Evolutionary conservation across 1,140 invertebrate genomes (phyloP), one percentile per base, ranked within the genome.

Genomic region (Papilio dardanus): DNA sequence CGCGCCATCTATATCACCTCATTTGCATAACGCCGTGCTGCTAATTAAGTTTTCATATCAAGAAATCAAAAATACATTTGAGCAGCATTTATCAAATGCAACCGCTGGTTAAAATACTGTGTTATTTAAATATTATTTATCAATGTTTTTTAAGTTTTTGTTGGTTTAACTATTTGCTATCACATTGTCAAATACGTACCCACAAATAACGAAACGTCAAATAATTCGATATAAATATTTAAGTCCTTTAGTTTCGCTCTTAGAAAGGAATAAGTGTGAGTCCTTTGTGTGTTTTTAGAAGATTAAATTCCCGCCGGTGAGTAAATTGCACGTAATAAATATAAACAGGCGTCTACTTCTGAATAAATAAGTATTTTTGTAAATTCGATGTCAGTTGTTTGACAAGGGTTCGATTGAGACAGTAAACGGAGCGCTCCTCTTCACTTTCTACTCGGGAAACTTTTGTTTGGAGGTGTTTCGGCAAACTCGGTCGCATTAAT

Each of bases 331-430:
- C 46, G 30, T 73, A 73, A 73, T 73, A 73, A 73, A 73, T 73
- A 73, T 73, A 73, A 73, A 73, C 71, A 54, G 71, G 71, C 71
- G 46, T 58, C 71, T 73, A 73, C 71, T 73, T 73, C 46, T 73
- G 71, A 73, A 73, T 73, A 73, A 73, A 73, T 73, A 73, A 73
- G 71, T 73, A 73, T 73, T 73, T 73, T 73, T 73, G 71, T 73
- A 73, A 73, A 73, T 73, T 73, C 71, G 71, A 54, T 73, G 71
- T 73, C 71, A 73, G 71, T 73, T 73, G 71, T 73, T 73, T 73
- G 71, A 73, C 71, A 73, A 73, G 71, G 71, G 71, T 73, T 73
- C 71, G 71, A 73, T 73, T 73, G 71, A 73, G 71, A 73, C 71
- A 73, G 71, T 73, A 73, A 73, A 73, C 71, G 46, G 71, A 35